Evolutionary conservation across 2,888 invertebrate genomes (phyloP).

Genomic region (Leptopterna dolabrata): DNA sequence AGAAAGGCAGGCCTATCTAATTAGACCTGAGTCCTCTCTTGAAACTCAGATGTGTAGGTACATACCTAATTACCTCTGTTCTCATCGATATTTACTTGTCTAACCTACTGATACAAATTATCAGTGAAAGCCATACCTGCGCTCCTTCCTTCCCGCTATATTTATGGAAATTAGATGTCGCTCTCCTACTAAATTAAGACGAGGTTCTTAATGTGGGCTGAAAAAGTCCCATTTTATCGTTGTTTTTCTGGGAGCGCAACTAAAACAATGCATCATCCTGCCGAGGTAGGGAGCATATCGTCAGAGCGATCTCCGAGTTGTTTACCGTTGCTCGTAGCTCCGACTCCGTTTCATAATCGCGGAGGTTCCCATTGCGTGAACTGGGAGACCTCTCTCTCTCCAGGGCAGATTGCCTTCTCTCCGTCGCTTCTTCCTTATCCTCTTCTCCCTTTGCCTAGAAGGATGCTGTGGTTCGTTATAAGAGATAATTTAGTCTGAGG

Average conservation of each 20-base stretch:
- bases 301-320: constrained; percentile 10
- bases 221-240: neutral
- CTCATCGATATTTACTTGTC: no score
- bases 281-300: constrained; percentile 4
- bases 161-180: neutral
- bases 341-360: constrained; percentile 30
- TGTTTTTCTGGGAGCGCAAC: neutral
- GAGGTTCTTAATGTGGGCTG: neutral
- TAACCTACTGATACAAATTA: no score
- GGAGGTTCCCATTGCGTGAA: constrained; percentile 27
- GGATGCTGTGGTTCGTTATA: neutral
- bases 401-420: neutral
- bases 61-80: no score
- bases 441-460: neutral
- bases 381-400: neutral
- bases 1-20: no score
- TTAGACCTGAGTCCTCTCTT: no score
- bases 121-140: no score
- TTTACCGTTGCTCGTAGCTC: constrained; percentile 15
- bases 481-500: no score
- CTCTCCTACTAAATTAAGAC: neutral
- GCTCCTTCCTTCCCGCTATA: neutral
- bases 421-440: neutral
- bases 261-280: neutral
- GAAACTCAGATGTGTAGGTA: no score